phyloP scores from a whole-genome alignment of 2,888 invertebrate species.

The Patella ulyssiponensis region DNA sequence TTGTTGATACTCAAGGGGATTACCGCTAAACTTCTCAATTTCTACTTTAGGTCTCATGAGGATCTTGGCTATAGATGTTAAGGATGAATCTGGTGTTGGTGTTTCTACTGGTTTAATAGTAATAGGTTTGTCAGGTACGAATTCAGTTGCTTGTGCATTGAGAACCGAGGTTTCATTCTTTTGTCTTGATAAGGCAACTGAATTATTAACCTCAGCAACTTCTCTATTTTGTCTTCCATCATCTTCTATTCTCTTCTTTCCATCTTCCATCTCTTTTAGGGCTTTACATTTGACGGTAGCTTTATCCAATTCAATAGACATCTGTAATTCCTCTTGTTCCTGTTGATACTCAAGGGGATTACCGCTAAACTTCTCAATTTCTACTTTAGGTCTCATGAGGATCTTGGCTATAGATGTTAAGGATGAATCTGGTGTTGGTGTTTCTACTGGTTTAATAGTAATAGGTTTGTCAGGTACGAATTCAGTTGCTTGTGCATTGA shows the following conservation, averaged over 20 bases:
- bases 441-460: too few relatives aligned
- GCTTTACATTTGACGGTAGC: too few relatives aligned
- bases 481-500: slow-evolving; percentile 4
- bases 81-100: neutral
- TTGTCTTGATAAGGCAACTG: too few relatives aligned
- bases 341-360: neutral
- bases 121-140: neutral
- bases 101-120: too few relatives aligned
- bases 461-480: neutral
- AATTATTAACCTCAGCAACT: too few relatives aligned
- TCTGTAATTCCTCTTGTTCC: too few relatives aligned
- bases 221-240: too few relatives aligned
- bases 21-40: neutral
- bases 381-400: neutral
- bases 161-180: neutral
- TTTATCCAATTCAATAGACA: too few relatives aligned
- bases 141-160: slow-evolving; percentile 4
- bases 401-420: neutral
- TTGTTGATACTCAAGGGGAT: neutral
- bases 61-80: neutral
- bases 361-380: neutral
- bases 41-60: neutral
- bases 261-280: too few relatives aligned
- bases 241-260: too few relatives aligned
- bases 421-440: neutral